Base-by-base conservation (phyloP, 2,888 invertebrate species). In the Brachypalpus laphriformis region DNA sequence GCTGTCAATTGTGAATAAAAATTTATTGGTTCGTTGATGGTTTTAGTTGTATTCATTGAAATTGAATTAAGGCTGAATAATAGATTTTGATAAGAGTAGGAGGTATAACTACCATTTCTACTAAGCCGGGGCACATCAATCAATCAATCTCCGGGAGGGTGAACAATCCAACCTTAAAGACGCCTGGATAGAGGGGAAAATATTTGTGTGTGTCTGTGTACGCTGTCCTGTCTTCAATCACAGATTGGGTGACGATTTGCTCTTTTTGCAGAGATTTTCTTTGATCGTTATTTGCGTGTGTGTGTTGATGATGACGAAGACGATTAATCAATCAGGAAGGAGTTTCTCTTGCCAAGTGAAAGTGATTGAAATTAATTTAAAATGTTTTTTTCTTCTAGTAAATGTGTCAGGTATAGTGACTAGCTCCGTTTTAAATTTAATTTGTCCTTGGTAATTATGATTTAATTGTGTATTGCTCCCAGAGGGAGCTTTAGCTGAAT, bases 301-400 rank as follows among this genome's bases (percentile, higher is more conserved):
- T 6, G 31, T 28, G 31, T 18, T 57, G 65, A 57, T 71, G 61
- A 28, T 28, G 34, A 68, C 74, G 61, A 34, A 8, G 34, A 68
- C 78, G 68, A 83, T 68, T 74, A 74, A 83, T 83, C 83, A 83
- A 78, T 74, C 63, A 61, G 16, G 6, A 37, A 34, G 47, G 22
- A 45, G 22, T 59, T 7, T 11, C 25, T 11, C 34, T 9, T 54
- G 54, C 37, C 14, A 5, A 51, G 54, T 22, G 74, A 65, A 65
- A 65, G 63, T 76, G 76, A 82, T 76, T 76, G 70, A 82, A 82
- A 70, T 76, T 18, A 47, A 47, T 47, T 47, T 47, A 20, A 47
- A 47, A 20, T 20, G 9, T 14, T 20, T 18, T 9, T 18, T 16
- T 18, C 2, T 18, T 16, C 8, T 45, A 63, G 56, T 65, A 65